Evolutionary conservation across 1,140 invertebrate species (phyloP), one percentile per base, ranked within the genome.

Genomic region (Druon quercuslanigerum): DNA sequence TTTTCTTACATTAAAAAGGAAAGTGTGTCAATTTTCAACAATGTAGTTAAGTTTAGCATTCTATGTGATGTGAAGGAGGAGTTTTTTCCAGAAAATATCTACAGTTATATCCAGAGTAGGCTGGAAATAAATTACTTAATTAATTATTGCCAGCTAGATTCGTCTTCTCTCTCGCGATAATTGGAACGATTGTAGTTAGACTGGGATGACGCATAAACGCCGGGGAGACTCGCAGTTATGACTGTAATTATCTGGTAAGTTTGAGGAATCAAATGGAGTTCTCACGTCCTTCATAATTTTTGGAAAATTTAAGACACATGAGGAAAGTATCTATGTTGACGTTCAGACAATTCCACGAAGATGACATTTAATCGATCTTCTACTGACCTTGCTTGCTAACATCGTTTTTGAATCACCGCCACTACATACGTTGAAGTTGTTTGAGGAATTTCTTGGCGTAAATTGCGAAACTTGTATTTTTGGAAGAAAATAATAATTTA

Each of bases 211-310:
- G 73, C 76, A 73, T 14, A 73, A 70, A 77, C 71, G 72, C 54
- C 72, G 57, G 40, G 66, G 50, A 73, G 66, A 77, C 72, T 73
- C 70, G 72, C 73, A 79, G 77, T 76, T 77, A 81, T 81, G 79
- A 81, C 72, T 60, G 75, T 71, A 60, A 50, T 78, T 70, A 72
- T 75, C 56, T 51, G 79, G 79, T 81, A 76, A 81, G 79, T 81
- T 77, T 74, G 46, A 17, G 66, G n/a, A 46, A 50, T 20, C 40
- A 50, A 51, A 70, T 25, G 13, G 0, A 20, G 6, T 51, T 51
- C 46, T 52, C 72, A 51, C 71, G n/a, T 73, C 17, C 66, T 3
- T 70, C 12, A 72, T 54, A 72, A 57, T 9, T 5, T 66, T 14
- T 14, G 3, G 25, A 33, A 6, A 66, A 33, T 16, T 66, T 11